Evolutionary conservation across 2,113 vertebrate genomes (phyloP), one percentile per base, ranked within the genome.

Genomic region (Ancistrus triradiatus): DNA sequence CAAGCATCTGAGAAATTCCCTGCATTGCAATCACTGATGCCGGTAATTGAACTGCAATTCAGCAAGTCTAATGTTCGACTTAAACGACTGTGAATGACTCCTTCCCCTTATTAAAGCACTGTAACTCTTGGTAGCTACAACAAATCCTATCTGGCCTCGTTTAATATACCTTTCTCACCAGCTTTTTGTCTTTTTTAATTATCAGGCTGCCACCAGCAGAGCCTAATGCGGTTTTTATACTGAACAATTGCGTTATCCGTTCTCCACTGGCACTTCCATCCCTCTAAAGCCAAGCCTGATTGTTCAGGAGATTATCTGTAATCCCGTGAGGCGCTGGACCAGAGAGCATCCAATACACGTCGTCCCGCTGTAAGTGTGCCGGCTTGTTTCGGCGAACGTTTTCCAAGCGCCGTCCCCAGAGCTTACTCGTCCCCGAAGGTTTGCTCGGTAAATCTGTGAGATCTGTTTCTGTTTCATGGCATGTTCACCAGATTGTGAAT

Each of bases 381-480:
- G 63, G 59, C 66, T 73, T 53, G 63, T 70, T 70, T 70, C 66
- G 59, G 69, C 69, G 66, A 70, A 66, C 66, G 70, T n/a, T 76
- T 76, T 76, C 33, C 66, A n/a, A 48, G 51, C 59, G 52, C 40
- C 38, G 33, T 69, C 65, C 42, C 49, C 17, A 18, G 22, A 7
- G 17, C 55, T 52, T 31, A 25, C 60, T 52, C 68, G 42, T 27
- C 46, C 27, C 19, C 53, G 9, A 14, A 31, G 5, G 31, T 66
- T 64, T 50, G 21, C 55, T 48, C 4, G 27, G 3, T 66, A 31
- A 38, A 35, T 25, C 48, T 48, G 22, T 38, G 59, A 25, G 24
- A 33, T 44, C 24, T 48, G 15, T 35, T 51, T 50, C 19, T 24
- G 21, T 14, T 49, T 49, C n/a, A n/a, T n/a, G n/a, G n/a, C n/a